Conservation (phyloP, 1,140 invertebrate genomes). For the Nixonia krombeini region DNA sequence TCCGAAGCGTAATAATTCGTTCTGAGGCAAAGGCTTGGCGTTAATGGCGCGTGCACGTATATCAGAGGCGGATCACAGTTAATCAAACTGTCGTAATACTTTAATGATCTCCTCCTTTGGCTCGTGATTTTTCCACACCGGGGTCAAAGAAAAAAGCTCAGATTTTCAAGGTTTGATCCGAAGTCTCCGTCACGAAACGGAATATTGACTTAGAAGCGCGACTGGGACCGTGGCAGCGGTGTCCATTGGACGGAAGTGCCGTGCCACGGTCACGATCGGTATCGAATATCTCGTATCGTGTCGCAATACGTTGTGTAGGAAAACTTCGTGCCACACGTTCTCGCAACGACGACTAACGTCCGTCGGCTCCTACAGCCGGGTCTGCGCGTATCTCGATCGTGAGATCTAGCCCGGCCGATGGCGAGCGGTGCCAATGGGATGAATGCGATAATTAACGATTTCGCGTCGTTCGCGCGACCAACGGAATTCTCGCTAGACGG, state of each 20-base stretch:
- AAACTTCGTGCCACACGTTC: slow-evolving; percentile 49
- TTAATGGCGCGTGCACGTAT: too few species aligned
- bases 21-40: too few species aligned
- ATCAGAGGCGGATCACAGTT: too few species aligned
- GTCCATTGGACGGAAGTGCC: slow-evolving; percentile 34
- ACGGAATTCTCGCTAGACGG: slow-evolving; percentile 25
- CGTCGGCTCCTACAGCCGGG: slow-evolving; percentile 24
- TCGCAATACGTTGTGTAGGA: slow-evolving; percentile 46
- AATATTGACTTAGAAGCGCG: slow-evolving; percentile 15
- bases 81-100: too few species aligned
- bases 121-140: too few species aligned
- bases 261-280: slow-evolving; percentile 44
- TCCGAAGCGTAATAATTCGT: too few species aligned
- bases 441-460: slow-evolving; percentile 42
- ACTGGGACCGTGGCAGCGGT: slow-evolving; percentile 27
- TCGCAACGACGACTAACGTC: slow-evolving; percentile 35
- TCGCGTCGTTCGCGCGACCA: slow-evolving; percentile 5
- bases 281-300: slow-evolving; percentile 48
- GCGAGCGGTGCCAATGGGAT: slow-evolving; percentile 37
- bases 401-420: slow-evolving; percentile 28
- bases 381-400: slow-evolving; percentile 41
- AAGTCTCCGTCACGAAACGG: neutral
- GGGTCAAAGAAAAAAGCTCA: too few species aligned
- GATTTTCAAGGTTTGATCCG: slow-evolving; percentile 1
- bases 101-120: too few species aligned